Evolutionary conservation across 2,113 vertebrate genomes (phyloP).

Genomic region (Heterochromis multidens): DNA sequence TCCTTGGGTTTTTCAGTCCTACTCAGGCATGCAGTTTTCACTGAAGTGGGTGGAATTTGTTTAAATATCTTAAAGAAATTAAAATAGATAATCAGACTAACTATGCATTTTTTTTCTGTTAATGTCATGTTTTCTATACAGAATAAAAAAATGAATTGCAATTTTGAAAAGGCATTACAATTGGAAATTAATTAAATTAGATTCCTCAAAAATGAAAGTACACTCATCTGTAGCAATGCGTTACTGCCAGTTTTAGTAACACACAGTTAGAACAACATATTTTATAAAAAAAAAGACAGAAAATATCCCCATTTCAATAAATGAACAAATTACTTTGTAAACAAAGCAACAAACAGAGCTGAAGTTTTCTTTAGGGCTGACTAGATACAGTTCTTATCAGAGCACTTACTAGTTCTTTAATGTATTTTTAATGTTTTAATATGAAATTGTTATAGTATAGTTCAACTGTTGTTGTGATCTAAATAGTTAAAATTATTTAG

Average conservation of each 20-base stretch:
- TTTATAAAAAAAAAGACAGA: background rate
- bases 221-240: background rate
- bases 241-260: background rate
- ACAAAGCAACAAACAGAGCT: background rate
- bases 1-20: background rate
- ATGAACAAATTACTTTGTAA: background rate
- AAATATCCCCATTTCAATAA: background rate
- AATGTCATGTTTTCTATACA: background rate
- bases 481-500: background rate
- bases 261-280: background rate
- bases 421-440: constrained; percentile 15
- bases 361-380: background rate
- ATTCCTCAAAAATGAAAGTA: background rate
- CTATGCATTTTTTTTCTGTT: background rate
- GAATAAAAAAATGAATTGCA: background rate
- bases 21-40: background rate
- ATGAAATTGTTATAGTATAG: background rate
- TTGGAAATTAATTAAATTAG: background rate
- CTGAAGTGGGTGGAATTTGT: background rate
- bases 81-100: background rate
- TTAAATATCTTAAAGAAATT: background rate
- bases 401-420: background rate
- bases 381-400: background rate
- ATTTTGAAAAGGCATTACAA: background rate
- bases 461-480: background rate